phyloP scores from a whole-genome alignment of 2,113 vertebrate genomes.

The Anser brachyrhynchus region DNA sequence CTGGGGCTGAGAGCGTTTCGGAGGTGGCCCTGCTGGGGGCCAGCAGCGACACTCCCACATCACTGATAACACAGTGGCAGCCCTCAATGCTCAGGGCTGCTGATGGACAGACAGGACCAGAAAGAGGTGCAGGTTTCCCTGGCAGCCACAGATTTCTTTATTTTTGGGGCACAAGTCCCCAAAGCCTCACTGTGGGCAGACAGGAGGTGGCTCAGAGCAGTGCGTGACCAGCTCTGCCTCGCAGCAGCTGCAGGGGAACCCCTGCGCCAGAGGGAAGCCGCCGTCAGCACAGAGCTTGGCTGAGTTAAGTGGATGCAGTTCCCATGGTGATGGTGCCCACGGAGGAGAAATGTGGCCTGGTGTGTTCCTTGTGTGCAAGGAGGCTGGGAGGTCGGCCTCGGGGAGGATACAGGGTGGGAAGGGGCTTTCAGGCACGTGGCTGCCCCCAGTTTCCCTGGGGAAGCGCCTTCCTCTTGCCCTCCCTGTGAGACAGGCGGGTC shows the following conservation, averaged over 20 bases:
- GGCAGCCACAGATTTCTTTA: not conserved
- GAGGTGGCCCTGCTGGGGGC: not conserved
- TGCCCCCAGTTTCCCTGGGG: accelerated
- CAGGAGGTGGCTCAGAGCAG: not conserved
- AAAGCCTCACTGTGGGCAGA: accelerated
- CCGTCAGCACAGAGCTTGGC: not conserved
- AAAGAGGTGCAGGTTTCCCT: not conserved
- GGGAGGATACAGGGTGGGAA: not conserved
- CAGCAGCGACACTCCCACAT: not conserved
- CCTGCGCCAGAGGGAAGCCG: not conserved
- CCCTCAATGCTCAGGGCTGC: not conserved
- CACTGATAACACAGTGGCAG: not conserved
- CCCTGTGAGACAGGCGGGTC: not conserved
- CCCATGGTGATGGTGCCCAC: slow-evolving; percentile 13
- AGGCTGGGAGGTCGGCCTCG: not conserved
- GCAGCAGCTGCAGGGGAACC: not conserved
- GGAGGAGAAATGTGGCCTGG: not conserved
- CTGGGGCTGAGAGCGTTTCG: too few relatives aligned
- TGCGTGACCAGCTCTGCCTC: accelerated
- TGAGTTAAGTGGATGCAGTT: slow-evolving; percentile 4
- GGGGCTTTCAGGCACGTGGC: accelerated
- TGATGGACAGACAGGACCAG: accelerated
- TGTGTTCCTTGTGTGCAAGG: not conserved
- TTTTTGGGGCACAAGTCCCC: not conserved
- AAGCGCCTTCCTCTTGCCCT: not conserved